Evolutionary conservation across 2,113 vertebrate species (phyloP).

Genomic region (Campylomormyrus tamandua): DNA sequence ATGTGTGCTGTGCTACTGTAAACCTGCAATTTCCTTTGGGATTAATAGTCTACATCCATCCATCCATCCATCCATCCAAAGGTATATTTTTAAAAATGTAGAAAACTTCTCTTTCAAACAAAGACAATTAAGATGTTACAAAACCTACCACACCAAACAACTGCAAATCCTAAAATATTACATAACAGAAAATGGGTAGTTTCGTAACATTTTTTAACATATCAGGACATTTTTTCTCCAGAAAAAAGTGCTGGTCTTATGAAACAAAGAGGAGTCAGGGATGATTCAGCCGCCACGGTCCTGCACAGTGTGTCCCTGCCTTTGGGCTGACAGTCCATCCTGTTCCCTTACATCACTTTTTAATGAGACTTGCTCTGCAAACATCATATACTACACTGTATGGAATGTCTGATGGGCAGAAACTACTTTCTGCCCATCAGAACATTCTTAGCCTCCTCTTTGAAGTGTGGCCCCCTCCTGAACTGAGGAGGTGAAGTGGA

Average conservation of each 20-base stretch:
- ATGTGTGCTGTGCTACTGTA: background rate
- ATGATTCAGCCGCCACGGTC: background rate
- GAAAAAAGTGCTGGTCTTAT: background rate
- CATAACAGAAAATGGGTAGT: background rate
- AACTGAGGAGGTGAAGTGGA: background rate
- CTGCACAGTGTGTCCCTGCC: background rate
- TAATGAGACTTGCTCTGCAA: background rate
- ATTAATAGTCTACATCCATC: no score
- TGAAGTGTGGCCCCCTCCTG: background rate
- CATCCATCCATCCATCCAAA: background rate
- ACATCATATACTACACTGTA: background rate
- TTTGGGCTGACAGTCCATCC: background rate
- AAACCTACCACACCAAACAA: background rate
- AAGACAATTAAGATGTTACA: background rate
- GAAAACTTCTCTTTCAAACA: background rate
- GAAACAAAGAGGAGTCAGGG: background rate
- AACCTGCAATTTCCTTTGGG: no score
- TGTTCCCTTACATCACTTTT: background rate
- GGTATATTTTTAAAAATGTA: background rate
- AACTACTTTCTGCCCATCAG: no score
- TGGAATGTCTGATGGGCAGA: background rate
- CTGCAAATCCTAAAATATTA: background rate
- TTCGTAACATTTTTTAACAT: background rate
- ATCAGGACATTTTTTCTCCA: background rate
- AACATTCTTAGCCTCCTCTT: background rate